Evolutionary conservation across 1,140 invertebrate species (phyloP), one percentile per base, ranked within the genome.

Genomic region (Anastrepha obliqua): DNA sequence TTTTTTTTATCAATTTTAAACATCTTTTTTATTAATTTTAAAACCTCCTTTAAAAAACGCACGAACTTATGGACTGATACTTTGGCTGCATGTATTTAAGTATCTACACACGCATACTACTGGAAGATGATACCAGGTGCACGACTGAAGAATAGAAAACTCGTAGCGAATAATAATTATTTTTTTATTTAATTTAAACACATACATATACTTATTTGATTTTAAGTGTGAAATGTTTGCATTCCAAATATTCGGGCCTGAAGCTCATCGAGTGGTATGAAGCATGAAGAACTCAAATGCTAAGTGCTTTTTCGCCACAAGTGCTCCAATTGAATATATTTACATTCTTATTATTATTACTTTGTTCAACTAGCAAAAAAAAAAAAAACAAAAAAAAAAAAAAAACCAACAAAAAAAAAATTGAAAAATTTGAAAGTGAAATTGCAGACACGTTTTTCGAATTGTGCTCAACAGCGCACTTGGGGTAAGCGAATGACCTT

Each of bases 271-370:
- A 55, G 9, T 74, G 42, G 29, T 0, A 42, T 67, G 39, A 39
- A 39, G 67, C 29, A 39, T 39, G 42, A 74, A 7, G 5, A 9
- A 55, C 9, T 55, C 51, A n/a, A 7, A 17, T 74, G 67, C 39
- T 74, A 74, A 47, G 67, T 74, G 67, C 42, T 44, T 74, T 39
- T 29, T 29, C 29, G n/a, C 3, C 15, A 3, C 15, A 47, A 74
- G 67, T 74, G 67, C 67, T 74, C 67, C 44, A 74, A 42, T 74
- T 74, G 67, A 74, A 74, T 74, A 44, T 29, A 74, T n/a, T 13
- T 44, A 74, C 67, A 6, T 5, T 47, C 15, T 74, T 44, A 74
- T 74, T 74, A 74, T n/a, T 47, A 6, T 47, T 29, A 0, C 29
- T 29, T 29, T 29, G 29, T 29, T 29, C 29, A 29, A 29, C 0